Percentiles rank a stretch among this genome's conserved stretches.
These are phyloP conservation scores for Adelognathus sp. DNA, from an alignment of 2,888 invertebrate genomes.

Conservation along the genomic window DNA sequence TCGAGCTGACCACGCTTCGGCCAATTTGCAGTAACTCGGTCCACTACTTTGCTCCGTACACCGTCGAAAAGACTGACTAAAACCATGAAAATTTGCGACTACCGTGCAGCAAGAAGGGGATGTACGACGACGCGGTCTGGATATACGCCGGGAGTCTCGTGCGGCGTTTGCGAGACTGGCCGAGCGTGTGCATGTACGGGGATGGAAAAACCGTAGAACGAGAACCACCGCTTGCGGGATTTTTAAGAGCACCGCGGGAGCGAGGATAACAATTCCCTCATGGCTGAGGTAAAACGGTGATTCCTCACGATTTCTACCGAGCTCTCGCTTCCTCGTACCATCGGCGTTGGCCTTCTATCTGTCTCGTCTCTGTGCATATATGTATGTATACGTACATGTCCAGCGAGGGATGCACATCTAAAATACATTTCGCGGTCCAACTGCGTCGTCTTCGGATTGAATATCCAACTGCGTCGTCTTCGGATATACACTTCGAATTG, in stretches of 20 bases:
- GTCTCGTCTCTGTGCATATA: slow-evolving; percentile 38
- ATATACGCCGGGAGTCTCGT: not conserved
- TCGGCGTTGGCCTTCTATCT: slow-evolving; percentile 17
- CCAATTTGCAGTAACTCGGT: slow-evolving; percentile 75
- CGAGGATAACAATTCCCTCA: slow-evolving; percentile 59
- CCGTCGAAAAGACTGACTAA: slow-evolving; percentile 53
- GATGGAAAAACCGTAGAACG: not conserved
- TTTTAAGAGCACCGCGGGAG: slow-evolving; percentile 53
- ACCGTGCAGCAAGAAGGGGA: slow-evolving; percentile 51
- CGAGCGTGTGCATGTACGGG: not conserved
- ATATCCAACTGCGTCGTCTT: slow-evolving; percentile 13
- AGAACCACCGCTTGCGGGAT: slow-evolving; percentile 46
- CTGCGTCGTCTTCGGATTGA: slow-evolving; percentile 12
- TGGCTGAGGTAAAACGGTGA: slow-evolving; percentile 55
- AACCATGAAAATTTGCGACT: slow-evolving; percentile 57
- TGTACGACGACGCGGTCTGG: slow-evolving; percentile 32
- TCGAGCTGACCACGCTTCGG: slow-evolving; percentile 61
- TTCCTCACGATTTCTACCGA: slow-evolving; percentile 56
- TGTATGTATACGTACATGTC: slow-evolving; percentile 26
- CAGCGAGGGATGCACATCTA: slow-evolving; percentile 28
- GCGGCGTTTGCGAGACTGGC: not conserved
- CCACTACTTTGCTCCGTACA: slow-evolving; percentile 53
- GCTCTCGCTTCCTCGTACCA: slow-evolving; percentile 20
- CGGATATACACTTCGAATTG: not conserved
- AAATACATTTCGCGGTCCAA: slow-evolving; percentile 35